Evolutionary conservation across 2,113 vertebrate species (phyloP), one percentile per base, ranked within the genome.

Genomic region (Caracal caracal): DNA sequence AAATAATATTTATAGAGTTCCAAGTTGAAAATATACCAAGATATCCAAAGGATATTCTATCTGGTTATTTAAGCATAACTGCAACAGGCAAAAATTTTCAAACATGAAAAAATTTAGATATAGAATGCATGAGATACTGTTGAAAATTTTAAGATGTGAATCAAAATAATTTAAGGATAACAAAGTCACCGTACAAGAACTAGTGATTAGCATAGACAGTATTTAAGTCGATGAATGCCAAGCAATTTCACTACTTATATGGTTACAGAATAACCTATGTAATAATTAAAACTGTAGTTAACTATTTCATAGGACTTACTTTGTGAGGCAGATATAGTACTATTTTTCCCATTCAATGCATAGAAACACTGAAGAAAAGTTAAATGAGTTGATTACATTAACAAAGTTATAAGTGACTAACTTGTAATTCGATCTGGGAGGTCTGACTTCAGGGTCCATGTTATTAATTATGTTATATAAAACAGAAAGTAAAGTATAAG

Each of bases 331-430:
- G 37, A 59, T 51, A 68, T 70, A 28, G 5, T 59, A 16, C 3
- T 94, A 61, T 65, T 47, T 26, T 47, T 53, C 12, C 26, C 24
- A 26, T 40, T 51, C 16, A 68, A 28, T 40, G 40, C 28, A 90
- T 83, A 61, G 4, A 8, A 12, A 85, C 10, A 81, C 0, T 40
- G 16, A 94, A 65, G 28, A 92, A 0, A 5, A 53, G 28, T 26
- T 70, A 90, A 78, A 2, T 85, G 0, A 0, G 43, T 30, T 95
- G 11, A 0, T 4, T 0, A 47, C 2, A 2, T 33, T 16, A 65
- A 0, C 56, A 8, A 20, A 88, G 3, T 28, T 90, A 28, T 2
- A 22, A 40, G 6, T 53, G 65, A 15, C 8, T 83, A 35, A 17
- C 11, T n/a, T 91, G 3, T 63, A n/a, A 79, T 10, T 70, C 5